These are phyloP conservation scores for Neosilurus hyrtlii DNA, from an alignment of 2,797 vertebrate genomes.

Conservation along the genomic window DNA sequence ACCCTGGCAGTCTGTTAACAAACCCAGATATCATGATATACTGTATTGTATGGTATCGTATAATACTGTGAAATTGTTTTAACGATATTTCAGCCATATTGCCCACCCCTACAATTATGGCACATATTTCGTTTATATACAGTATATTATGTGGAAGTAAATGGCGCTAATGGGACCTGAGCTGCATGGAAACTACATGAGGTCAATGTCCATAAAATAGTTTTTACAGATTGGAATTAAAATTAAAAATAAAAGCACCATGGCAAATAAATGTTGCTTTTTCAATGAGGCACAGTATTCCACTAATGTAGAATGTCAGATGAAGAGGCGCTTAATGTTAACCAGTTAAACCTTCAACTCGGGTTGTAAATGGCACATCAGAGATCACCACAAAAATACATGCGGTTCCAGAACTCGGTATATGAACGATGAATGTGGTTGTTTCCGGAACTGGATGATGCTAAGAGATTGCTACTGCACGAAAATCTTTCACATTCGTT, in stretches of 20 bases:
- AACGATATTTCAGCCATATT: background rate
- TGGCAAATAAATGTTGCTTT: background rate
- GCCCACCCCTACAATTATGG: constrained; percentile 11
- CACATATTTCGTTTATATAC: background rate
- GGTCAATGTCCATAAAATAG: background rate
- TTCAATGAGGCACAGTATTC: background rate
- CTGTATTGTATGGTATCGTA: no score
- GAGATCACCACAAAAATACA: constrained; percentile 12
- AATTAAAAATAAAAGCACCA: background rate
- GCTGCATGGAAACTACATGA: background rate
- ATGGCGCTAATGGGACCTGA: background rate
- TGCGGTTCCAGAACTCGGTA: constrained; percentile 34
- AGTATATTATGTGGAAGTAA: background rate
- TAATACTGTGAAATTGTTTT: background rate
- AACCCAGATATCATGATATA: background rate
- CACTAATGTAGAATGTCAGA: background rate
- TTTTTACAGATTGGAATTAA: background rate
- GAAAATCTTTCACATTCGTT: background rate
- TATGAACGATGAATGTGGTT: background rate
- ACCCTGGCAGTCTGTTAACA: background rate
- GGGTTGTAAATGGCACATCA: constrained; percentile 19
- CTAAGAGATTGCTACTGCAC: constrained; percentile 11
- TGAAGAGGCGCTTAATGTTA: background rate
- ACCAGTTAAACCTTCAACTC: background rate
- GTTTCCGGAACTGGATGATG: background rate